Conservation (phyloP, 1,140 invertebrate species). For the Frieseomelitta varia region DNA sequence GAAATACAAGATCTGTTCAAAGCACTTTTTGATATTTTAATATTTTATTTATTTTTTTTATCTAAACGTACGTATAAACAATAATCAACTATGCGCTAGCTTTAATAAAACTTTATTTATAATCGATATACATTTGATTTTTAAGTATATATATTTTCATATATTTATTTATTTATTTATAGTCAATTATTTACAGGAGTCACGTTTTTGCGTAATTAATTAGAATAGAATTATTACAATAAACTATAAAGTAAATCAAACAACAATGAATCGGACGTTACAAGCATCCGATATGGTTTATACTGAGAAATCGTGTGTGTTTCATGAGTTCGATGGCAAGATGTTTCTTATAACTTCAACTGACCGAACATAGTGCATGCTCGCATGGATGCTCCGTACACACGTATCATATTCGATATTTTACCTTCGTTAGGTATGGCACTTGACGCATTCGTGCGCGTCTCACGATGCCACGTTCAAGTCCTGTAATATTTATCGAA, state of each 20-base stretch:
- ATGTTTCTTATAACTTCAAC: conserved; percentile 65
- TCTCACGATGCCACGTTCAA: conserved; percentile 58
- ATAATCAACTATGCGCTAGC: conserved; percentile 32
- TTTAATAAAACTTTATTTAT: conserved; percentile 74
- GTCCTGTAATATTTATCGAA: neutral
- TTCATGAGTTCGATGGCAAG: conserved; percentile 70
- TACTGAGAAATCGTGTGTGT: conserved; percentile 55
- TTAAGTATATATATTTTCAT: conserved; percentile 62
- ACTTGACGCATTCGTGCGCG: conserved; percentile 76
- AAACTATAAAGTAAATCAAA: conserved; percentile 81
- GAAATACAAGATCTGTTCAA: neutral
- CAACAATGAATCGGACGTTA: conserved; percentile 71
- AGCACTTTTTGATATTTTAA: neutral
- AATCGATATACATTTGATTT: conserved; percentile 68
- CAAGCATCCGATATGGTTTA: conserved; percentile 62
- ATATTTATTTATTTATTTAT: conserved; percentile 63
- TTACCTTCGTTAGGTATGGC: conserved; percentile 73
- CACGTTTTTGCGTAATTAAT: conserved; percentile 68
- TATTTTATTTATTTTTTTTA: neutral
- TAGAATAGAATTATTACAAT: conserved; percentile 77
- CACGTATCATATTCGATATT: conserved; percentile 49
- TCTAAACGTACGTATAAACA: neutral
- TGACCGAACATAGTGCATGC: conserved; percentile 58
- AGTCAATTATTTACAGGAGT: conserved; percentile 76
- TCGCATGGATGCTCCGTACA: conserved; percentile 59